phyloP scores from a whole-genome alignment of 1,140 invertebrate species.

The Papilio machaon region DNA sequence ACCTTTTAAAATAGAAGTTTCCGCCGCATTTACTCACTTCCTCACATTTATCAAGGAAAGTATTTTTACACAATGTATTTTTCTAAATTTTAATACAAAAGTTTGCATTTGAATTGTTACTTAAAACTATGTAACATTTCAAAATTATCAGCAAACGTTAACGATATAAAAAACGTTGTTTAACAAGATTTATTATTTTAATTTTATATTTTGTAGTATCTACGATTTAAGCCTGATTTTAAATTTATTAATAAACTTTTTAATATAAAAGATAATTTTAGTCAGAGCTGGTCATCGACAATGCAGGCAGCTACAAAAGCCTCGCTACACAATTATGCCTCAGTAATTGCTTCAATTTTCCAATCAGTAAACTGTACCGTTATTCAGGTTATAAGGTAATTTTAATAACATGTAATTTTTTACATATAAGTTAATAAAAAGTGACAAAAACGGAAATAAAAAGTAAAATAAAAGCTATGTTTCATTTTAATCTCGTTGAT shows the following conservation, averaged over 20 bases:
- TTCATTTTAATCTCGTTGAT: background rate
- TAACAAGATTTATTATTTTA: background rate
- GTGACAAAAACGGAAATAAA: background rate
- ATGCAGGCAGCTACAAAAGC: constrained; percentile 14
- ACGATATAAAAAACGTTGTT: background rate
- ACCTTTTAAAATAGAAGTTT: constrained; percentile 15
- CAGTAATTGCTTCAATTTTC: constrained; percentile 10
- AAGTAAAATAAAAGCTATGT: background rate
- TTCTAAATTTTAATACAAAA: background rate
- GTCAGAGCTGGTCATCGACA: background rate
- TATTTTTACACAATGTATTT: constrained; percentile 1
- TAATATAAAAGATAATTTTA: constrained; percentile 5
- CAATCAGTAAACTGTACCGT: background rate
- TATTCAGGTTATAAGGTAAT: background rate
- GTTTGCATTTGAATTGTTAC: background rate
- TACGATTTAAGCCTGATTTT: background rate
- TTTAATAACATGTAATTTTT: background rate
- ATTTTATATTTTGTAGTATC: background rate
- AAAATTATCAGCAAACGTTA: background rate
- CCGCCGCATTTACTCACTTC: constrained; percentile 11
- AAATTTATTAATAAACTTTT: background rate
- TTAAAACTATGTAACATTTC: background rate
- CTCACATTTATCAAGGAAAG: background rate
- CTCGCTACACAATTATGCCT: constrained; percentile 4
- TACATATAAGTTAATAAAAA: background rate